Evolutionary conservation across 1,140 invertebrate species (phyloP).

Genomic region (Apis laboriosa): DNA sequence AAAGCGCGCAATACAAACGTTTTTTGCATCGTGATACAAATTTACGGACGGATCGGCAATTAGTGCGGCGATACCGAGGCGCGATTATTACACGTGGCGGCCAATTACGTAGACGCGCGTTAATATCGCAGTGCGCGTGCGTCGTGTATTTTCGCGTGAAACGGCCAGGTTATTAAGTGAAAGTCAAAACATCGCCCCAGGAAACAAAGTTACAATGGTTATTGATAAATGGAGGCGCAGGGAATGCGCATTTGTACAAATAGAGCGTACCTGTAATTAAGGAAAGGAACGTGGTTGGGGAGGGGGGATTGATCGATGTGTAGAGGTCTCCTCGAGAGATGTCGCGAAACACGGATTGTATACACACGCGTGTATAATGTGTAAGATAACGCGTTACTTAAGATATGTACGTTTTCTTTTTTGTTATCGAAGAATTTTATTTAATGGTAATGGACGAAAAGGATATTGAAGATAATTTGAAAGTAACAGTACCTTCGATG

Average conservation of each 20-base stretch:
- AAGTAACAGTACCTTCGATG: too few species aligned
- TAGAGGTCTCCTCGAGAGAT: too few species aligned
- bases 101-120: not conserved
- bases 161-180: conserved; percentile 10
- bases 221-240: not conserved
- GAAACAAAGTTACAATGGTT: not conserved
- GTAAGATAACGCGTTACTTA: too few species aligned
- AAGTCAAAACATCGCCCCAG: not conserved
- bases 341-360: too few species aligned
- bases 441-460: too few species aligned
- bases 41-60: conserved; percentile 4
- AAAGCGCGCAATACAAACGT: too few species aligned
- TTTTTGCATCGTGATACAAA: not conserved
- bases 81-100: not conserved
- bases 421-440: too few species aligned
- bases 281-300: not conserved
- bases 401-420: too few species aligned
- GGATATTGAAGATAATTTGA: too few species aligned
- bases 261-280: not conserved
- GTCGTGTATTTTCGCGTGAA: not conserved
- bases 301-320: not conserved
- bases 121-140: not conserved
- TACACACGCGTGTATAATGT: too few species aligned
- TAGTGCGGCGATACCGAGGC: not conserved
- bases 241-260: not conserved